Conservation (phyloP, 2,113 vertebrate genomes). For the Siphamia tubifer region DNA sequence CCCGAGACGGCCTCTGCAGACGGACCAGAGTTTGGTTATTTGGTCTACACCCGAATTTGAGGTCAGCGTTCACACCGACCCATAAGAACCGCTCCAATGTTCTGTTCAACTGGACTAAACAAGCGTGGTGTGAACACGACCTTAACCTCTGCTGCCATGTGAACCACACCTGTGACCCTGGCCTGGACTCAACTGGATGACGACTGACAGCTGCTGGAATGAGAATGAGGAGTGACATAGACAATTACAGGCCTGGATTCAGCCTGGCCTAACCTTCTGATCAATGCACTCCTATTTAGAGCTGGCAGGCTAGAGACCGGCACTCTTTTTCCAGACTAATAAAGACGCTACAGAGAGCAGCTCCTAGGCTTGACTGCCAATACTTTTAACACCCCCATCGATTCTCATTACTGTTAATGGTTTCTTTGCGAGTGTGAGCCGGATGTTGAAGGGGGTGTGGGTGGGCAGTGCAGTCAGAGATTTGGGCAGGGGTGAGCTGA, state of each 20-base stretch:
- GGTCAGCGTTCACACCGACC: no score
- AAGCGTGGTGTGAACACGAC: no score
- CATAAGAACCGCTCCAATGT: no score
- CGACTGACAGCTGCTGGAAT: conserved; percentile 49
- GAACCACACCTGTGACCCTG: conserved; percentile 1
- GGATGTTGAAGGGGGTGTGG: conserved; percentile 38
- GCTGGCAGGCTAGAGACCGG: conserved; percentile 33
- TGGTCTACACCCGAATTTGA: no score
- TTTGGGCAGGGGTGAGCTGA: conserved; percentile 9
- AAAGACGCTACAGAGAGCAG: conserved; percentile 57
- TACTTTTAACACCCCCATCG: conserved; percentile 68
- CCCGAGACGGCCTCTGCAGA: no score
- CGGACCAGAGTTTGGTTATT: no score
- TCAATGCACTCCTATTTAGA: conserved; percentile 66
- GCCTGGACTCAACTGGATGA: conserved; percentile 30
- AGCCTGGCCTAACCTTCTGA: conserved; percentile 63
- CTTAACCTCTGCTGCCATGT: not conserved
- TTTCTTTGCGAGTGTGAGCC: conserved; percentile 53
- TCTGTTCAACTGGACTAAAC: no score
- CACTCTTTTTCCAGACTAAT: conserved; percentile 65
- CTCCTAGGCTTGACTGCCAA: conserved; percentile 56
- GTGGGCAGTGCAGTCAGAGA: conserved; percentile 8
- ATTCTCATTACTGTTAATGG: conserved; percentile 74
- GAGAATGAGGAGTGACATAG: conserved; percentile 46
- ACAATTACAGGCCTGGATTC: conserved; percentile 56